These are phyloP conservation scores for Stenurella melanura DNA, from an alignment of 2,888 invertebrate species.

Conservation along the genomic window DNA sequence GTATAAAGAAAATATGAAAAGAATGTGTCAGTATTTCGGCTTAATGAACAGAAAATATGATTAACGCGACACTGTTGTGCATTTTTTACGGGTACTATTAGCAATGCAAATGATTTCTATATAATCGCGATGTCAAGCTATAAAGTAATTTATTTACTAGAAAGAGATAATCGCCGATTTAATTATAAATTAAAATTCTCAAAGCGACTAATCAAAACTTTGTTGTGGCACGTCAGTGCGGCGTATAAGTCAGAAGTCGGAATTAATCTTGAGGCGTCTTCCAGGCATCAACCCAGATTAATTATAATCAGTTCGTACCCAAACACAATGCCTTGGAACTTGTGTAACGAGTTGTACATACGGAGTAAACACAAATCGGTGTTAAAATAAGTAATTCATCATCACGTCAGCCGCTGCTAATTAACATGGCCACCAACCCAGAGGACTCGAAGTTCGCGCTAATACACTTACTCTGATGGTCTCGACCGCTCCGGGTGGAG, in stretches of 20 bases:
- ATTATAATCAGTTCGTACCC: background rate
- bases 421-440: constrained; percentile 21
- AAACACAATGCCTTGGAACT: constrained; percentile 7
- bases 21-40: no score
- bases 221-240: background rate
- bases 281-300: background rate
- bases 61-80: background rate
- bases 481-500: background rate
- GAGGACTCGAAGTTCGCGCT: background rate
- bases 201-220: constrained; percentile 17
- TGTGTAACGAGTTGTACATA: constrained; percentile 25
- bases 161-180: constrained; percentile 4
- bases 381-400: constrained; percentile 35
- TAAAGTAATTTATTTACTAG: background rate
- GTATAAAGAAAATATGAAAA: no score
- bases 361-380: background rate
- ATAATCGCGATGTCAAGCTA: background rate
- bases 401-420: constrained; percentile 25
- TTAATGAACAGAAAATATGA: background rate
- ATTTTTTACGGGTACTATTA: background rate
- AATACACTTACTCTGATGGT: background rate
- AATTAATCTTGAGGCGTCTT: constrained; percentile 26
- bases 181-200: constrained; percentile 14
- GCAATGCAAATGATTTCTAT: background rate
- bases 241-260: constrained; percentile 11